These are phyloP conservation scores for Perognathus longimembris DNA, from an alignment of 2,113 vertebrate genomes.

Conservation along the genomic window DNA sequence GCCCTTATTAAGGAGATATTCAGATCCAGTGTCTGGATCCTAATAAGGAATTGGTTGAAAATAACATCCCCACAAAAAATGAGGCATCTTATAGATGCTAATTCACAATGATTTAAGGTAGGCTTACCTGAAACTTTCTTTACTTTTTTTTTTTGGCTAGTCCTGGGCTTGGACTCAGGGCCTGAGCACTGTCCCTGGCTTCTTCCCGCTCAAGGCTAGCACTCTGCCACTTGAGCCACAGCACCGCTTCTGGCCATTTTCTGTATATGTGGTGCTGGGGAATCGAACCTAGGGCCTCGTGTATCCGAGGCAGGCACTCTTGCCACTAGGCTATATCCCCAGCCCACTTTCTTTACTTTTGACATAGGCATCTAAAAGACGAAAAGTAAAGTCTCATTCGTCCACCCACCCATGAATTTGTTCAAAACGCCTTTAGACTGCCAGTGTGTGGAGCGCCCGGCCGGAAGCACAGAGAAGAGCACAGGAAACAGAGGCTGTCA, in stretches of 20 bases:
- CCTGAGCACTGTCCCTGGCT: too few species aligned
- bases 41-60: slow-evolving; percentile 2
- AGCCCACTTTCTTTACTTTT: not conserved
- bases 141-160: too few species aligned
- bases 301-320: too few species aligned
- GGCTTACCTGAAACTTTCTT: not conserved
- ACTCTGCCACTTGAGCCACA: too few species aligned
- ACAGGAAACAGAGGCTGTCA: not conserved
- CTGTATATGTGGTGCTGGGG: too few species aligned
- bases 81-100: not conserved
- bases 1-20: not conserved
- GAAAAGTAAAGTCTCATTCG: not conserved
- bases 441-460: not conserved
- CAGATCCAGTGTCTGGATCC: not conserved
- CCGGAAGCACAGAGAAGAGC: not conserved
- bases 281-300: too few species aligned
- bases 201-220: too few species aligned
- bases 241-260: too few species aligned
- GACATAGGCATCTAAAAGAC: not conserved
- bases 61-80: not conserved
- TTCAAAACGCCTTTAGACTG: not conserved
- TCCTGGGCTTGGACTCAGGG: too few species aligned
- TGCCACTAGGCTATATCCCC: too few species aligned
- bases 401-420: not conserved
- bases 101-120: not conserved